phyloP scores from a whole-genome alignment of 2,797 vertebrate genomes.

The Alfaro cultratus region DNA sequence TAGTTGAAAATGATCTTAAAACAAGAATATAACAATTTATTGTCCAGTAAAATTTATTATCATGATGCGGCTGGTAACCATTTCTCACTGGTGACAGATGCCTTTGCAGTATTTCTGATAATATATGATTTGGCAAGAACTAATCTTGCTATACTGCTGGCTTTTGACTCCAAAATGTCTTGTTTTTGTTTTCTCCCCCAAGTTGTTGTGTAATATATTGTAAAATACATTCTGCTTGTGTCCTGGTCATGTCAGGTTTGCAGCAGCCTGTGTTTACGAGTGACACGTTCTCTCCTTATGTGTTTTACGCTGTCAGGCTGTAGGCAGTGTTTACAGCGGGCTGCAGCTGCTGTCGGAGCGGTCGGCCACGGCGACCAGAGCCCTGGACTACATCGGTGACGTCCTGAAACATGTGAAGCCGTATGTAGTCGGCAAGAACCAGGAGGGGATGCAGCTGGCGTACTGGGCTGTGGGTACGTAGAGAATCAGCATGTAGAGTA shows the following conservation, averaged over 20 bases:
- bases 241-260: neutral
- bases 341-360: slow-evolving; percentile 88
- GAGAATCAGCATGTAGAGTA: neutral
- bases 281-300: slow-evolving; percentile 6
- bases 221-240: neutral
- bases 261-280: neutral
- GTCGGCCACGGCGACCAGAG: slow-evolving; percentile 88
- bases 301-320: slow-evolving; percentile 78
- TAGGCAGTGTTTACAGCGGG: slow-evolving; percentile 84
- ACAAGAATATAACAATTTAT: no score
- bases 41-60: no score
- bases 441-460: slow-evolving; percentile 88
- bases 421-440: slow-evolving; percentile 87
- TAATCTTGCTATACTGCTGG: neutral
- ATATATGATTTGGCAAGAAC: neutral
- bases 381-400: slow-evolving; percentile 91
- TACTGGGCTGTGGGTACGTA: slow-evolving; percentile 89
- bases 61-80: no score
- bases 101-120: neutral
- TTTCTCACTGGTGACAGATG: slow-evolving; percentile 6
- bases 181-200: neutral
- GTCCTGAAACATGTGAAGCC: slow-evolving; percentile 94
- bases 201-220: neutral
- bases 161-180: neutral
- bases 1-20: no score